Conservation (phyloP, 2,797 vertebrate genomes). For the Girardinus metallicus region DNA sequence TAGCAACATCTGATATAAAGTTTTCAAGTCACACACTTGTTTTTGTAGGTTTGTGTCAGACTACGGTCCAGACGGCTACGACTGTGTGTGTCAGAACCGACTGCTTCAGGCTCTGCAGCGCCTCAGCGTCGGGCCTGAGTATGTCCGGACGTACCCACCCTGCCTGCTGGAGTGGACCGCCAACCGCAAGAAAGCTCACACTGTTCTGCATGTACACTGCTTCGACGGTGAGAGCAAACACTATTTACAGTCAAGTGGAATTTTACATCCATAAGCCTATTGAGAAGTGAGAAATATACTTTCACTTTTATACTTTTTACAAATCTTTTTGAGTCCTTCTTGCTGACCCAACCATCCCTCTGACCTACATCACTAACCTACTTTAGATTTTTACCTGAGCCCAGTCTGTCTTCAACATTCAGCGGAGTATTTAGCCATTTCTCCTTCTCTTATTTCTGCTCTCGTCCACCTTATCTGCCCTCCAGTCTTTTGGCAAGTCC, state of each 20-base stretch:
- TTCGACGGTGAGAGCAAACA: slow-evolving; percentile 84
- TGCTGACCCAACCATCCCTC: slow-evolving; percentile 9
- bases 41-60: slow-evolving; percentile 89
- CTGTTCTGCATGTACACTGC: slow-evolving; percentile 88
- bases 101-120: slow-evolving; percentile 89
- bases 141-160: slow-evolving; percentile 85
- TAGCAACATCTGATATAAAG: not conserved
- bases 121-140: slow-evolving; percentile 69
- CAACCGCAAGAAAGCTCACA: slow-evolving; percentile 86
- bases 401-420: slow-evolving; percentile 13
- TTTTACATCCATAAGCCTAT: not conserved
- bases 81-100: slow-evolving; percentile 91
- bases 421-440: slow-evolving; percentile 21
- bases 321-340: not conserved
- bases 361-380: not conserved
- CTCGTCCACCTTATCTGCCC: slow-evolving; percentile 71
- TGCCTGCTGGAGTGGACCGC: slow-evolving; percentile 91
- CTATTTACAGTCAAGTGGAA: not conserved
- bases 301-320: not conserved
- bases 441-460: slow-evolving; percentile 56
- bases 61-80: slow-evolving; percentile 86
- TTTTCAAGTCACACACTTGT: not conserved
- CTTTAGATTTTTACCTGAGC: slow-evolving; percentile 13
- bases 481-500: slow-evolving; percentile 59
- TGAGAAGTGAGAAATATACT: not conserved